A percentile compares a stretch with the other conserved stretches of the same genome.
phyloP scores from a whole-genome alignment of 30 jellyfish, hydroid and myxozoan genomes.

The Pelagia noctiluca region DNA sequence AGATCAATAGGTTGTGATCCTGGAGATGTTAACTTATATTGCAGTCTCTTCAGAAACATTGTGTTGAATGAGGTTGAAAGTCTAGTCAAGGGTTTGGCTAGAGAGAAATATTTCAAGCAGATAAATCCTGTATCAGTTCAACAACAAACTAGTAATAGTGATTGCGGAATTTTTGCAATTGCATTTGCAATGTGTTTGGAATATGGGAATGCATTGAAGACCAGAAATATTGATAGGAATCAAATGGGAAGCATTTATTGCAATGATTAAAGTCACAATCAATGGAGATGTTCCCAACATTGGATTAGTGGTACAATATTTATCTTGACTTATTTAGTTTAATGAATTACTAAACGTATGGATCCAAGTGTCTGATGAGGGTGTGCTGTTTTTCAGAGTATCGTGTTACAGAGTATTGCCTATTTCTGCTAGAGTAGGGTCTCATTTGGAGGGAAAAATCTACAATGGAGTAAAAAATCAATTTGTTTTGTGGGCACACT shows the following conservation, averaged over 20 bases:
- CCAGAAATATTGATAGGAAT: background rate
- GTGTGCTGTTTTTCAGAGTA: too few relatives aligned
- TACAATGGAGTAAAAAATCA: too few relatives aligned
- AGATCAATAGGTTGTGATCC: background rate
- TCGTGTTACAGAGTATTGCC: too few relatives aligned
- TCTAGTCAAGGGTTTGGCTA: background rate
- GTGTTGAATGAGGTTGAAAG: background rate
- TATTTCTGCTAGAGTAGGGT: too few relatives aligned
- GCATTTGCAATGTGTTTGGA: background rate
- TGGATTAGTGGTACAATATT: background rate
- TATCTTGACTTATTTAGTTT: background rate
- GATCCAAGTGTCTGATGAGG: too few relatives aligned
- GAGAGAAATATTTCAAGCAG: background rate
- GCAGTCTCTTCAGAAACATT: constrained; percentile 13
- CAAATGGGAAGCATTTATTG: too few relatives aligned
- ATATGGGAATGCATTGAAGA: background rate
- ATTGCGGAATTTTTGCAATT: background rate
- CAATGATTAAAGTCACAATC: background rate
- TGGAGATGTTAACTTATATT: background rate
- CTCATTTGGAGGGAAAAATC: too few relatives aligned
- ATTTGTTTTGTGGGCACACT: too few relatives aligned
- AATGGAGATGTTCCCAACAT: background rate
- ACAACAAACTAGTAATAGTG: background rate
- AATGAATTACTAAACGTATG: too few relatives aligned
- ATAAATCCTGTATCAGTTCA: background rate